Evolutionary conservation across 2,797 vertebrate species (phyloP), one percentile per base, ranked within the genome.

Genomic region (Agapornis canus): DNA sequence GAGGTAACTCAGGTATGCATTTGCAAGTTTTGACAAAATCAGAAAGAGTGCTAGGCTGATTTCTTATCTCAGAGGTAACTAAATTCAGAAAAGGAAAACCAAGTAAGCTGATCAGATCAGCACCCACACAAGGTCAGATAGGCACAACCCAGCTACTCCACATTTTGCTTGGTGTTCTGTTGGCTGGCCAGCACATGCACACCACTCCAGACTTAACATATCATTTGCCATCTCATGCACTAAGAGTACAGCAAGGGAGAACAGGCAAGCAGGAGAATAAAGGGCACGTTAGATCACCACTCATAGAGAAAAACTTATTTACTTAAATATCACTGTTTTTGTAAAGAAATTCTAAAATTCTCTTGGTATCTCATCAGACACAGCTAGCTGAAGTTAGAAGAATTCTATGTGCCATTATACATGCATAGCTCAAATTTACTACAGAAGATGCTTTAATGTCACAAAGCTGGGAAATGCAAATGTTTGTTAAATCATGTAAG

Each of bases 11-110:
- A 12, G 10, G 13, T 13, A 47, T 5, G 5, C 7, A 10, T 77
- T 47, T 65, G 47, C 22, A 81, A 35, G 70, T 77, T 66, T 76
- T 5, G 5, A 82, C 32, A 69, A 82, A 92, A 86, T 5, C 23
- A 52, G 22, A 35, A 64, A 48, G 35, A 68, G 12, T 13, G 11
- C 9, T 60, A 52, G 26, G 29, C 39, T 66, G 26, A 17, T 69
- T 64, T 84, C 47, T 70, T 56, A 60, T 48, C n/a, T 89, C 66
- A 77, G 45, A 61, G 31, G 27, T 47, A 91, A 77, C 39, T 87
- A 76, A 89, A 93, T 42, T 76, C 70, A 20, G 63, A 69, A 60
- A 18, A 92, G 15, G 69, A 87, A 88, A 93, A 86, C 19, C 0
- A 29, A 78, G 51, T 47, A 81, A 81, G 26, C 23, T 59, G 65